Conservation (phyloP, 2,888 invertebrate species). For the Drosophila tanythrix region DNA sequence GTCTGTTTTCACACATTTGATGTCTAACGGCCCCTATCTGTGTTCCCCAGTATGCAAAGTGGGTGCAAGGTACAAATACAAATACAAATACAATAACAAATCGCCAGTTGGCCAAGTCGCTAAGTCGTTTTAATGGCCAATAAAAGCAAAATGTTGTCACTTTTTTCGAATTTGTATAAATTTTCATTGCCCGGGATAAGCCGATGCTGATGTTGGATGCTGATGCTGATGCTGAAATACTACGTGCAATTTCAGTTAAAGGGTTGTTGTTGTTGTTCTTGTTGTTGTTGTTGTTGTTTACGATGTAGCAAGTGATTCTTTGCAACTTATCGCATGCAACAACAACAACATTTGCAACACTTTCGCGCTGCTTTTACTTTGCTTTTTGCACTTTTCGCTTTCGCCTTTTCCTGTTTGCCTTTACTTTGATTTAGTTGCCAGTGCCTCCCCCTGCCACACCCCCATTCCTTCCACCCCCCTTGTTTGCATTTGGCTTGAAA, state of each 20-base stretch:
- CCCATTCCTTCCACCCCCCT: background rate
- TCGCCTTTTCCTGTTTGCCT: conserved; percentile 56
- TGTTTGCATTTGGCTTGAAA: conserved; percentile 44
- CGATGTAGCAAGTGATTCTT: conserved; percentile 76
- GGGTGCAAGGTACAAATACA: conserved; percentile 68
- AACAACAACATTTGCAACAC: conserved; percentile 33
- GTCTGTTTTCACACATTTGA: conserved; percentile 22
- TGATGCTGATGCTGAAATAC: conserved; percentile 79
- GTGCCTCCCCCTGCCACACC: conserved; percentile 1
- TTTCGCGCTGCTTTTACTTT: conserved; percentile 54
- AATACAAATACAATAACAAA: conserved; percentile 18
- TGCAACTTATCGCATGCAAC: conserved; percentile 77
- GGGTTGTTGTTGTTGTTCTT: conserved; percentile 46
- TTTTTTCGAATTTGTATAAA: conserved; percentile 82
- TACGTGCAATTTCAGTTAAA: conserved; percentile 74
- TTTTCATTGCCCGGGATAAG: conserved; percentile 81
- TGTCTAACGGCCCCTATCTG: background rate
- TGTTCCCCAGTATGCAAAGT: conserved; percentile 67
- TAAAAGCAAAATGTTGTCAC: conserved; percentile 85
- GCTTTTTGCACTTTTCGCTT: conserved; percentile 51
- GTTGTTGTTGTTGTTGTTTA: conserved; percentile 71
- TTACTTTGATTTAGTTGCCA: conserved; percentile 73
- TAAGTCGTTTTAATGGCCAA: conserved; percentile 85
- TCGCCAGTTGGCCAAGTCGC: conserved; percentile 73
- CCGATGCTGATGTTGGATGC: conserved; percentile 48